These are phyloP conservation scores for Bufo gargarizans DNA, from an alignment of 2,113 vertebrate species.

Conservation along the genomic window DNA sequence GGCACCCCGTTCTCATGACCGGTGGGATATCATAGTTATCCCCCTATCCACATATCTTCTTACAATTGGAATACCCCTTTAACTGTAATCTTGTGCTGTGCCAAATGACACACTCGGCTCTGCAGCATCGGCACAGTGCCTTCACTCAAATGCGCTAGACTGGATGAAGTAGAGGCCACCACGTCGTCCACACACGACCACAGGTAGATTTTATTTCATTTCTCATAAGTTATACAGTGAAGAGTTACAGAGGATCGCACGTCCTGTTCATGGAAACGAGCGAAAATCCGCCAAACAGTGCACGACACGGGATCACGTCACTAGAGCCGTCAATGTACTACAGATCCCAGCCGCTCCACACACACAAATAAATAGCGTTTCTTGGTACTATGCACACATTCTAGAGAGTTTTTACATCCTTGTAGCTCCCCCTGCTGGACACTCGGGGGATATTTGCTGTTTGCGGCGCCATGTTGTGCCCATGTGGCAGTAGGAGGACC, in stretches of 20 bases:
- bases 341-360: background rate
- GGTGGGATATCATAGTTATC: too few relatives aligned
- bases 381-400: background rate
- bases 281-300: background rate
- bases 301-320: background rate
- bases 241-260: constrained; percentile 29
- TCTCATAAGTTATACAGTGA: constrained; percentile 45
- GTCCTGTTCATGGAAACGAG: background rate
- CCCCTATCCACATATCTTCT: too few relatives aligned
- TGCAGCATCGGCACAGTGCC: background rate
- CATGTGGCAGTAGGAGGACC: background rate
- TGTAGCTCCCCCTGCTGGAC: background rate
- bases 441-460: background rate
- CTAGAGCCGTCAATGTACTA: background rate
- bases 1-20: too few relatives aligned
- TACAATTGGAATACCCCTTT: too few relatives aligned
- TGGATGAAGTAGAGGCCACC: background rate
- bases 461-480: background rate
- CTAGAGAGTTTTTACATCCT: constrained; percentile 13
- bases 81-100: too few relatives aligned
- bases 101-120: background rate
- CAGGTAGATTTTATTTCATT: constrained; percentile 31
- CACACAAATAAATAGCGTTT: constrained; percentile 37
- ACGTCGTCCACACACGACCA: background rate
- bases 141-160: too few relatives aligned